A percentile compares a stretch with the other conserved stretches of the same genome.
These are phyloP conservation scores for Panzeria rudis DNA, from an alignment of 2,888 invertebrate species.

Conservation along the genomic window DNA sequence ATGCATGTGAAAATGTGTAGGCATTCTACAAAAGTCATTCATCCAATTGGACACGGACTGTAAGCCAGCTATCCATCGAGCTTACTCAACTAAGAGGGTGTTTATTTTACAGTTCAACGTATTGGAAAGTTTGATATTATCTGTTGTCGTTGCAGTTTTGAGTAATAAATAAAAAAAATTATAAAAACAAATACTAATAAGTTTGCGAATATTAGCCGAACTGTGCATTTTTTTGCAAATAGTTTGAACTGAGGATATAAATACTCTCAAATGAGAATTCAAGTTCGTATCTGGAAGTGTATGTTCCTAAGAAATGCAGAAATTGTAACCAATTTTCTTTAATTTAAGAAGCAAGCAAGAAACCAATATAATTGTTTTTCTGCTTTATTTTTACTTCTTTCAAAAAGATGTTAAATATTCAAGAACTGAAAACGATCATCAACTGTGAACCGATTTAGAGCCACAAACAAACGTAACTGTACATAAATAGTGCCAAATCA, in stretches of 20 bases:
- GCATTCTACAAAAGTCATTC: conserved; percentile 55
- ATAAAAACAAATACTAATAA: conserved; percentile 6
- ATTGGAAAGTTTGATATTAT: background rate
- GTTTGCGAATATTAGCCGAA: background rate
- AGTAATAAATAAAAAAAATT: background rate
- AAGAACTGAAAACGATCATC: background rate
- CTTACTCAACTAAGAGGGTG: conserved; percentile 34
- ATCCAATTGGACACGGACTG: background rate
- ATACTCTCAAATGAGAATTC: no score
- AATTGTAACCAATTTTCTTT: background rate
- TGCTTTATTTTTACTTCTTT: background rate
- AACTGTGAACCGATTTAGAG: background rate
- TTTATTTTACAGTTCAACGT: conserved; percentile 44
- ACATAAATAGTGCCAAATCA: conserved; percentile 62
- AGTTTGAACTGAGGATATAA: background rate
- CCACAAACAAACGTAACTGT: conserved; percentile 14
- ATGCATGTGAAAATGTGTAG: conserved; percentile 41
- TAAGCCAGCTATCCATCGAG: background rate
- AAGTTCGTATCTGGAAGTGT: no score
- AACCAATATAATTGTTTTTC: background rate
- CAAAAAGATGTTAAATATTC: background rate
- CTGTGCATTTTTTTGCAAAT: background rate
- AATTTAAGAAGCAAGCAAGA: background rate
- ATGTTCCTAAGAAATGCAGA: conserved; percentile 9
- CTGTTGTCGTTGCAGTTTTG: background rate